Evolutionary conservation across 1,140 invertebrate genomes (phyloP), one percentile per base, ranked within the genome.

Genomic region (Octopus bimaculoides): DNA sequence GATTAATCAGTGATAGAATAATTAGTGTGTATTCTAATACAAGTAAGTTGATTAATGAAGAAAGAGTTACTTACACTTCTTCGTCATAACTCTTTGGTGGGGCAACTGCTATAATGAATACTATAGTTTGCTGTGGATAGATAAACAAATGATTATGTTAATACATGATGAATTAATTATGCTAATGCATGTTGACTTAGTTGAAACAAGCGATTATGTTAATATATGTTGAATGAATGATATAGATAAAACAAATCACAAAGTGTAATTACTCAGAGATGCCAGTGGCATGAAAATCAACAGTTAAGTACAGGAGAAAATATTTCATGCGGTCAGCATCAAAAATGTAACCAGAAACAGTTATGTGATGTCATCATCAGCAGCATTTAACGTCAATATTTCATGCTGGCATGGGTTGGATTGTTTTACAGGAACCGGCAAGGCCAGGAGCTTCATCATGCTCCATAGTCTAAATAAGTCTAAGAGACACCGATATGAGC

Each of bases 51-150:
- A 71, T 69, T 41, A 20, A 52, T 79, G 54, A 41, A 17, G 14
- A 76, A 71, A 26, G 12, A 41, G 52, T 78, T 56, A 80, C 82
- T 81, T 77, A 80, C 82, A 78, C 79, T 77, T 73, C 78, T 54
- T 79, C 78, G 53, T 82, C 78, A 78, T 80, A 77, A 53, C 79
- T 80, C 71, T 78, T 73, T 20, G 79, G 78, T 17, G 61, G 75
- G 54, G 77, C 79, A 55, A 79, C 61, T 14, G 78, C 78, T 12
- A 79, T 73, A 53, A 81, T 78, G 52, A 81, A n/a, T 54, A 75
- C 69, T 9, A 81, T 52, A 53, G 74, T 61, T 14, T 79, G 61
- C 81, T 81, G 78, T 14, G 74, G 77, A 75, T 73, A 10, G n/a
- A 79, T 26, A 20, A 74, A 66, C 78, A 6, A 79, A 78, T 6